Base-by-base conservation (phyloP, 2,113 vertebrate genomes). In the Thryonomys swinderianus region DNA sequence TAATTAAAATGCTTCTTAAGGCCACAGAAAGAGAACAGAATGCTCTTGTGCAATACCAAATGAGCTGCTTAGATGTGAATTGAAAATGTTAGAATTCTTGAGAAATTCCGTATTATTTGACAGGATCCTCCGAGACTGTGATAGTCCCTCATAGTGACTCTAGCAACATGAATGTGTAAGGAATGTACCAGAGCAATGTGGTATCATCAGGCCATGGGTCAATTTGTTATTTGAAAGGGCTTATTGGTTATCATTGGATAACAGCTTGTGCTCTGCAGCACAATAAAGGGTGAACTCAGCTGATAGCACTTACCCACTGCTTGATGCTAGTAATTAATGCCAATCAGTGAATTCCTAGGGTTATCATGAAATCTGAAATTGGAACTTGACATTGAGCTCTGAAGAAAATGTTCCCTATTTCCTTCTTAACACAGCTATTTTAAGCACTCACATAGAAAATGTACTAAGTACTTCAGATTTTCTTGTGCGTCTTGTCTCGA, bases 71-170 rank as follows among this genome's bases (percentile, higher is more conserved):
- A n/a, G 53, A 40, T 8, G 2, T 64, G 59, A 76, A n/a, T 21
- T n/a, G 21, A 37, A 14, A 84, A 85, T 76, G 40, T 87, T 66
- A 81, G 45, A 87, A 59, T 16, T 80, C 37, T 23, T 62, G n/a
- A 69, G 51, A 76, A 45, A 81, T 90, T 95, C 81, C 40, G 53
- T 66, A 40, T 64, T 57, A 25, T 59, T 37, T 62, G 37, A 87
- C 18, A 83, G 86, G 88, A 78, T 14, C 23, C 27, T 96, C 23
- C 90, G 55, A 53, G 6, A 66, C 17, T 61, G 45, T 93, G 59
- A 59, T 86, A 48, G 80, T 93, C 76, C 81, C 23, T 95, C 42
- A 81, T 88, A 91, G 91, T 89, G 84, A 90, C 20, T 96, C 67
- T 18, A 59, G 42, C 23, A 87, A 62, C 17, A 20, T 23, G 45